Conservation (phyloP, 2,113 vertebrate genomes). For the Phyllostomus discolor region DNA sequence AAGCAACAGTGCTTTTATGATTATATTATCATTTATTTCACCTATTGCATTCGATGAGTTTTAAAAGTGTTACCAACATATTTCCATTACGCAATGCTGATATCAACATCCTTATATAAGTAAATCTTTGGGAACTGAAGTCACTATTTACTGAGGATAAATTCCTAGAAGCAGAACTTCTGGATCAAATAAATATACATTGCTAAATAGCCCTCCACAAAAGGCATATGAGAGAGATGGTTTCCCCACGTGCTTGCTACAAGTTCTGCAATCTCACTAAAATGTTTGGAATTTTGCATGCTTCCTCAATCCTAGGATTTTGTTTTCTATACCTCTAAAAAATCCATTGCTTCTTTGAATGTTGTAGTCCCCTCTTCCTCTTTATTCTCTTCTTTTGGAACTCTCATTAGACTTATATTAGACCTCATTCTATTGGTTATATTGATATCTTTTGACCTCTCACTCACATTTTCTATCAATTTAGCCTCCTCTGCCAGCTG, state of each 20-base stretch:
- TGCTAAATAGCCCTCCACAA: neutral
- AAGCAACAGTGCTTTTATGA: neutral
- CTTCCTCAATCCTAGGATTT: neutral
- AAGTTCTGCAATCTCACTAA: neutral
- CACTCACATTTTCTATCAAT: neutral
- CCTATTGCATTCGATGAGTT: neutral
- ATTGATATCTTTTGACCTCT: neutral
- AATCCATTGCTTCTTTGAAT: neutral
- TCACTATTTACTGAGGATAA: neutral
- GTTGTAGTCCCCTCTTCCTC: neutral
- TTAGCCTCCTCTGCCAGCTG: neutral
- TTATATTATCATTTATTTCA: neutral
- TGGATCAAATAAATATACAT: neutral
- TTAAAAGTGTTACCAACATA: neutral
- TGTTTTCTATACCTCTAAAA: neutral
- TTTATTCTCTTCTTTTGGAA: neutral
- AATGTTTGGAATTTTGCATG: neutral
- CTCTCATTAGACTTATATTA: neutral
- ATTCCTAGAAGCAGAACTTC: slow-evolving; percentile 12
- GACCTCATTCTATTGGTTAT: neutral
- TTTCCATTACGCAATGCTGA: neutral
- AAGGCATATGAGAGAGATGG: neutral
- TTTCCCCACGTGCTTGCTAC: neutral
- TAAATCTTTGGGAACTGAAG: neutral
- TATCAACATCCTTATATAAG: neutral